These are phyloP conservation scores for Apamea crenata DNA, from an alignment of 2,888 invertebrate species.

Conservation along the genomic window DNA sequence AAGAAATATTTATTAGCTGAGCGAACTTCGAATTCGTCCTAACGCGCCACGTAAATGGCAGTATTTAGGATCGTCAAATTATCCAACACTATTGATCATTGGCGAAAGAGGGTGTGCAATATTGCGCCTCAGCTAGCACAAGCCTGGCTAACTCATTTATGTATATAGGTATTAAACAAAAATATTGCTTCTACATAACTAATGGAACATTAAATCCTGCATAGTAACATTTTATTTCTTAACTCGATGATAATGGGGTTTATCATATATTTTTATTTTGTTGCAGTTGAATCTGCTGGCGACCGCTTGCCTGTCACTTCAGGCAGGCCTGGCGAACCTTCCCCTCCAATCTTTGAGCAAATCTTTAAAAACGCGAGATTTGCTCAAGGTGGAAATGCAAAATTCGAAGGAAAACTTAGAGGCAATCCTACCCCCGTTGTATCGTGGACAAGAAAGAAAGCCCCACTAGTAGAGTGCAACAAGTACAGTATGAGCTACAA, in stretches of 20 bases:
- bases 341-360: conserved; percentile 98
- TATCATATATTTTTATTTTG: conserved; percentile 73
- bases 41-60: not conserved
- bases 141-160: not conserved
- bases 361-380: conserved; percentile 98
- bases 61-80: not conserved
- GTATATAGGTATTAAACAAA: not conserved
- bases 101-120: conserved; percentile 2
- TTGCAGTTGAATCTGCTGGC: conserved; percentile 92
- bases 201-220: not conserved
- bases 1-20: not conserved
- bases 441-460: conserved; percentile 96
- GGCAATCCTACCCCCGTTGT: conserved; percentile 98
- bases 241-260: not conserved
- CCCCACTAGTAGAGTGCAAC: conserved; percentile 94
- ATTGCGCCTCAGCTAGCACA: not conserved
- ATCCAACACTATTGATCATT: not conserved
- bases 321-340: conserved; percentile 93
- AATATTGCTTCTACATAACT: not conserved
- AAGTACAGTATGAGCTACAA: conserved; percentile 98
- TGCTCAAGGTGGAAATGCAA: conserved; percentile 98
- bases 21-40: not conserved
- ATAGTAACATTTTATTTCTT: not conserved
- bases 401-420: conserved; percentile 97
- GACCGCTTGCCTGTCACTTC: conserved; percentile 82